A percentile compares a stretch with the other conserved stretches of the same genome.
phyloP scores from a whole-genome alignment of 2,797 vertebrate species.

The Notolabrus celidotus region DNA sequence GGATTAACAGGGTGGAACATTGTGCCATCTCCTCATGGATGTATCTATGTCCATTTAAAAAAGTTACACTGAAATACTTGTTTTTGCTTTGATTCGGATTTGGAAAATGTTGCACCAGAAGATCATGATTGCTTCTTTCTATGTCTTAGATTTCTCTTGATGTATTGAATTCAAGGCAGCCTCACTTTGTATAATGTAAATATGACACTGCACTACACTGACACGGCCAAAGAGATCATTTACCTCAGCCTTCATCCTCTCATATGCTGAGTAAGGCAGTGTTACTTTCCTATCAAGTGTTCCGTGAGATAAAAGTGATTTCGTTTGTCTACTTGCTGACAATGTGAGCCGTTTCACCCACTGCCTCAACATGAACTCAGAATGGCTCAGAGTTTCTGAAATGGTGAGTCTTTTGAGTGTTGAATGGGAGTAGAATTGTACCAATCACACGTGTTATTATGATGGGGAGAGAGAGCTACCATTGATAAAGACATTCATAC shows the following conservation, averaged over 20 bases:
- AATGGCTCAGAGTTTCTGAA: conserved; percentile 16
- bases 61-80: not conserved
- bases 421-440: conserved; percentile 35
- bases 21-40: not conserved
- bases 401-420: conserved; percentile 12
- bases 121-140: conserved; percentile 15
- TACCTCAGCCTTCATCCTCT: conserved; percentile 38
- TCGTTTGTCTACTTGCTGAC: conserved; percentile 6
- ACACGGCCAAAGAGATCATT: conserved; percentile 64
- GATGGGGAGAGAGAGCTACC: not conserved
- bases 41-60: conserved; percentile 9
- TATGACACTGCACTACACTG: conserved; percentile 34
- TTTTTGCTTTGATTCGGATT: conserved; percentile 21
- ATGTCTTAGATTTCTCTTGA: not conserved
- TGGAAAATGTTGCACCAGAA: conserved; percentile 16
- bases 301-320: conserved; percentile 19
- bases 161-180: conserved; percentile 30
- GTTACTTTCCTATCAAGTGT: conserved; percentile 8
- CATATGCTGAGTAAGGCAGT: conserved; percentile 31
- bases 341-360: conserved; percentile 5
- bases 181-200: conserved; percentile 25
- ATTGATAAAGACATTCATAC: not conserved
- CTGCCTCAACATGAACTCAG: conserved; percentile 34
- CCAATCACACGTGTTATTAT: conserved; percentile 27
- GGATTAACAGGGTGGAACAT: conserved; percentile 17